A percentile compares a stretch with the other conserved stretches of the same genome.
These are phyloP conservation scores for Eristalis tenax DNA, from an alignment of 2,888 invertebrate genomes.

Conservation along the genomic window DNA sequence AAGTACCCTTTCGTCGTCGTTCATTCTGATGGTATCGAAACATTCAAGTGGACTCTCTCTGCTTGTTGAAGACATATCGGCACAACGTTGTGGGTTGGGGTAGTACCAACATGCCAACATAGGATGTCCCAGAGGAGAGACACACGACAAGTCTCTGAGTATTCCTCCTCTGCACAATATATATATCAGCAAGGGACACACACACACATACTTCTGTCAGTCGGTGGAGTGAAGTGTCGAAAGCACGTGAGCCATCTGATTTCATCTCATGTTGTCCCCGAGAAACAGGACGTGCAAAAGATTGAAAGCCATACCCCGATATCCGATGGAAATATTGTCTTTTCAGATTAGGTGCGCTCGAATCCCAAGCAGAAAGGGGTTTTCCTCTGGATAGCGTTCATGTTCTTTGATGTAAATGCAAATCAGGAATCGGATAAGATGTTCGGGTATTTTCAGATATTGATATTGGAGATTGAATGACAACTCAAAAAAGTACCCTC, in stretches of 20 bases:
- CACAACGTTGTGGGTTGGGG: constrained; percentile 39
- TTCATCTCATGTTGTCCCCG: constrained; percentile 59
- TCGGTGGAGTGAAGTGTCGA: constrained; percentile 50
- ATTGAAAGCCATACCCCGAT: constrained; percentile 59
- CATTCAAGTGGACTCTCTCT: constrained; percentile 44
- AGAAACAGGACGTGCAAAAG: constrained; percentile 64
- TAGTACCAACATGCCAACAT: constrained; percentile 18
- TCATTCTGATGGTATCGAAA: constrained; percentile 50
- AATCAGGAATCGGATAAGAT: constrained; percentile 62
- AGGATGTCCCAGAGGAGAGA: constrained; percentile 34
- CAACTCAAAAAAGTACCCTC: constrained; percentile 31
- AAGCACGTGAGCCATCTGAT: constrained; percentile 69
- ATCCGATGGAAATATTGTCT: constrained; percentile 65
- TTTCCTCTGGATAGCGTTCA: constrained; percentile 44
- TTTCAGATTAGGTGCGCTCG: constrained; percentile 57
- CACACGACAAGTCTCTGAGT: not conserved
- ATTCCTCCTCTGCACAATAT: not conserved
- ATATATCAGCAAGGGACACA: constrained; percentile 19
- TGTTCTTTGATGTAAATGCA: constrained; percentile 70
- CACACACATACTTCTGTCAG: constrained; percentile 8
- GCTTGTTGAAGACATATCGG: constrained; percentile 52
- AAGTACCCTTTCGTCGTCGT: constrained; percentile 24
- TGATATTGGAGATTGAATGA: constrained; percentile 51
- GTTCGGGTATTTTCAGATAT: constrained; percentile 50
- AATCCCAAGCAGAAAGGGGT: constrained; percentile 42